Percentiles rank a stretch among this genome's conserved stretches.
These are phyloP conservation scores for Rhynchomys soricoides DNA, from an alignment of 2,113 vertebrate genomes.

Conservation along the genomic window DNA sequence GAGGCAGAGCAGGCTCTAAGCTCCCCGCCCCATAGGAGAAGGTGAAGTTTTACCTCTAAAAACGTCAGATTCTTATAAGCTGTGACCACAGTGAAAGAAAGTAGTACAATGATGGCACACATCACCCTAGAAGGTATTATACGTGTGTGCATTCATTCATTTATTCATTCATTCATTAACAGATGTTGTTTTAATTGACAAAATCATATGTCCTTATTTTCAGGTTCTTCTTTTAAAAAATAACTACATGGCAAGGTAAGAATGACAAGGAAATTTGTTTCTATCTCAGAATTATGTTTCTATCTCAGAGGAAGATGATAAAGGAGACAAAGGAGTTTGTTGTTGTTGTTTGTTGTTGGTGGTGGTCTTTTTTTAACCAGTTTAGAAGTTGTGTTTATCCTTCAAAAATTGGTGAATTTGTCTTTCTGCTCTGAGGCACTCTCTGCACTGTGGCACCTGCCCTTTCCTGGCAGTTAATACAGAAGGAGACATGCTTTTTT, in stretches of 20 bases:
- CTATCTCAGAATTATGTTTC: neutral
- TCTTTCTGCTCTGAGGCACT: neutral
- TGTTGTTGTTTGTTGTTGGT: no score
- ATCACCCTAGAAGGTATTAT: neutral
- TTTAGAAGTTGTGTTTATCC: neutral
- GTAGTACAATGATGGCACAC: neutral
- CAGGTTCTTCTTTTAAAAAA: neutral
- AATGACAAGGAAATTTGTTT: slow-evolving; percentile 17
- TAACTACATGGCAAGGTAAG: neutral
- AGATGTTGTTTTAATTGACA: neutral
- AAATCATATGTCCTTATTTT: neutral
- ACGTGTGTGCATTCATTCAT: neutral
- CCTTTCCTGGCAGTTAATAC: neutral
- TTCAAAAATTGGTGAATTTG: neutral
- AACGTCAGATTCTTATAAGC: neutral
- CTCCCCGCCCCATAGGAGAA: neutral
- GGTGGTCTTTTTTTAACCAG: neutral
- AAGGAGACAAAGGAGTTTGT: no score
- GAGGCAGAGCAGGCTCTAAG: neutral
- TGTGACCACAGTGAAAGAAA: neutral
- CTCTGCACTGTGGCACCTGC: neutral
- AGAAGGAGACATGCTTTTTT: neutral
- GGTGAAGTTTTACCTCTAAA: neutral
- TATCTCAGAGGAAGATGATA: no score
- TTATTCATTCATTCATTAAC: neutral